A percentile compares a stretch with the other conserved stretches of the same genome.
These are phyloP conservation scores for Ophiothrix spiculata DNA, from an alignment of 35 echinoderm and acorn worm species.

Conservation along the genomic window DNA sequence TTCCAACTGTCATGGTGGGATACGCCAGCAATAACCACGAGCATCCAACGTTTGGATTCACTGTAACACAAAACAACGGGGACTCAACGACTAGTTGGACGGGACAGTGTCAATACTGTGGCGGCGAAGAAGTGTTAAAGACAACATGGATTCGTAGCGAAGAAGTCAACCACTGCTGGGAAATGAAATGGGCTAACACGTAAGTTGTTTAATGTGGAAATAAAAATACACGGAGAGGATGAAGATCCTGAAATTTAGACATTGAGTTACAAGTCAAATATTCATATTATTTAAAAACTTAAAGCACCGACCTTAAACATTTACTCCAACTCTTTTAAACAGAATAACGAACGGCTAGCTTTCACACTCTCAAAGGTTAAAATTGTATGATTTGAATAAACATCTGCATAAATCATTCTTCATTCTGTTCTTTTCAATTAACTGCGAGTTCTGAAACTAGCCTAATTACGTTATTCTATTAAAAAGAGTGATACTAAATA, in stretches of 20 bases:
- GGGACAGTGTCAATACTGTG: conserved; percentile 89
- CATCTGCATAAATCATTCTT: too few species aligned
- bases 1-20: conserved; percentile 73
- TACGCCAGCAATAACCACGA: conserved; percentile 63
- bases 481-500: not conserved
- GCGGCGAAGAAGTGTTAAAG: conserved; percentile 61
- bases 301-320: not conserved
- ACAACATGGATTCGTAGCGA: conserved; percentile 90
- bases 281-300: not conserved
- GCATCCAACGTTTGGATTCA: conserved; percentile 87
- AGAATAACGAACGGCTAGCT: too few species aligned
- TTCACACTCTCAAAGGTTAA: too few species aligned
- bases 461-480: not conserved
- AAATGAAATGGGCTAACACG: conserved; percentile 56
- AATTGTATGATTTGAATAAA: too few species aligned
- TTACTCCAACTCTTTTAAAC: not conserved
- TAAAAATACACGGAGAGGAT: too few species aligned
- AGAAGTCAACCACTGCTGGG: conserved; percentile 48
- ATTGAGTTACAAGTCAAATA: not conserved
- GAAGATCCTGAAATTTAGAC: too few species aligned
- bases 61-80: conserved; percentile 75
- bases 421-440: not conserved
- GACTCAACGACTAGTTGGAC: conserved; percentile 92
- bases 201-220: conserved; percentile 28
- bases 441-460: not conserved